Evolutionary conservation across 2,888 invertebrate species (phyloP).

Genomic region (Saturnia pavonia): DNA sequence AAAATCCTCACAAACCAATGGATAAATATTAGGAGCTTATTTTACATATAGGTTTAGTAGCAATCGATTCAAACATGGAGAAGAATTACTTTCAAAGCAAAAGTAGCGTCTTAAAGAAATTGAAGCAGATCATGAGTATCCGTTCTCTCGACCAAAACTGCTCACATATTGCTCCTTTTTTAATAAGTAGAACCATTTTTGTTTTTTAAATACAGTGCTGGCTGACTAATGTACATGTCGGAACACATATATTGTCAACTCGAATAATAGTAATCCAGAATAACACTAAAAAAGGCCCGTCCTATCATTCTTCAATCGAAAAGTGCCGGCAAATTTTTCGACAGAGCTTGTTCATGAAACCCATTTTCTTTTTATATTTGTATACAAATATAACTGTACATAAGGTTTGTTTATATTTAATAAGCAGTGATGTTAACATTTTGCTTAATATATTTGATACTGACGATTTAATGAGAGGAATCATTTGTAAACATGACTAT

Average conservation of each 20-base stretch:
- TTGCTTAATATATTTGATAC: not conserved
- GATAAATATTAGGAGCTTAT: not conserved
- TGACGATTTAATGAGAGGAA: not conserved
- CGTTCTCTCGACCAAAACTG: not conserved
- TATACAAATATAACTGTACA: not conserved
- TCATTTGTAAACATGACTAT: not conserved
- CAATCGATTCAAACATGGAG: not conserved
- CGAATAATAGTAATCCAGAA: not conserved
- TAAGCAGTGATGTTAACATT: not conserved
- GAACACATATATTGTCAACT: not conserved
- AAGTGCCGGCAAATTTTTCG: not conserved
- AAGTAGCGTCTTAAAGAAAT: not conserved
- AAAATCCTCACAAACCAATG: conserved; percentile 4
- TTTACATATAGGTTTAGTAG: not conserved
- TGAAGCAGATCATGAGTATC: not conserved
- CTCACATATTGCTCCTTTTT: not conserved
- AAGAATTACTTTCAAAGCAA: not conserved
- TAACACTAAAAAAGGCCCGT: not conserved
- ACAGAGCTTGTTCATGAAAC: not conserved
- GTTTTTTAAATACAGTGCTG: not conserved
- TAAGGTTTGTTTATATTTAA: not conserved
- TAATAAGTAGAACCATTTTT: not conserved
- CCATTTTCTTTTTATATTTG: not conserved
- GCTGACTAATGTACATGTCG: not conserved
- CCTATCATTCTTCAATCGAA: not conserved